Evolutionary conservation across 2,888 invertebrate species (phyloP).

Genomic region (Brachyopa scutellaris): DNA sequence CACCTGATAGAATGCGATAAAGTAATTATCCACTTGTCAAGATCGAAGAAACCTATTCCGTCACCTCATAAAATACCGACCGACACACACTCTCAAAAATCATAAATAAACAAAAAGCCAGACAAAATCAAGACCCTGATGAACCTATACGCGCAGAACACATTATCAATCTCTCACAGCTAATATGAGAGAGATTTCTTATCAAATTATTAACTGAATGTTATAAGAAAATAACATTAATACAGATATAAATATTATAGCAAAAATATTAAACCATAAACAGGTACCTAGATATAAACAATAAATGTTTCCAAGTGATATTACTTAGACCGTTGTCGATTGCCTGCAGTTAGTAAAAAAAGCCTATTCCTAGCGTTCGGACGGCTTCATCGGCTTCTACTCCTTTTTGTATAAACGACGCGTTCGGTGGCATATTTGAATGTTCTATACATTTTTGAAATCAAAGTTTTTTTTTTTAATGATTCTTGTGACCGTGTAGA

Average conservation of each 20-base stretch:
- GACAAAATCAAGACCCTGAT: constrained; percentile 37
- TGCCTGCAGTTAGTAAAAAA: constrained; percentile 50
- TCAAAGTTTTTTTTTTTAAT: not conserved
- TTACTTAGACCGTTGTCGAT: constrained; percentile 55
- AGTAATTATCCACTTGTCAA: constrained; percentile 55
- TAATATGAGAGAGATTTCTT: constrained; percentile 62
- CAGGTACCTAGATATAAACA: constrained; percentile 50
- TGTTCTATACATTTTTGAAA: not conserved
- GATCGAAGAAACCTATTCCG: constrained; percentile 22
- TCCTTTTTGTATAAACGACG: constrained; percentile 2
- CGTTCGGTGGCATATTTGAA: not conserved
- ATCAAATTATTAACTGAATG: constrained; percentile 64
- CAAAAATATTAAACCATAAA: constrained; percentile 42
- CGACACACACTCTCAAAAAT: constrained; percentile 79
- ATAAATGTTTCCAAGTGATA: constrained; percentile 38
- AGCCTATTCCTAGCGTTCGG: constrained; percentile 47
- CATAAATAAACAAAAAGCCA: constrained; percentile 42
- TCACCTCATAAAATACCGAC: not conserved
- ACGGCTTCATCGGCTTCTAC: constrained; percentile 26
- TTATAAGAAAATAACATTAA: constrained; percentile 52
- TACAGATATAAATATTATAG: constrained; percentile 56
- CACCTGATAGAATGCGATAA: constrained; percentile 44
- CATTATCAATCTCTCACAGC: constrained; percentile 47
- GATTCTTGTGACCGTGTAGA: not conserved
- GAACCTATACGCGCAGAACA: constrained; percentile 31